phyloP scores from a whole-genome alignment of 2,113 vertebrate species.

The Aplodontia rufa region DNA sequence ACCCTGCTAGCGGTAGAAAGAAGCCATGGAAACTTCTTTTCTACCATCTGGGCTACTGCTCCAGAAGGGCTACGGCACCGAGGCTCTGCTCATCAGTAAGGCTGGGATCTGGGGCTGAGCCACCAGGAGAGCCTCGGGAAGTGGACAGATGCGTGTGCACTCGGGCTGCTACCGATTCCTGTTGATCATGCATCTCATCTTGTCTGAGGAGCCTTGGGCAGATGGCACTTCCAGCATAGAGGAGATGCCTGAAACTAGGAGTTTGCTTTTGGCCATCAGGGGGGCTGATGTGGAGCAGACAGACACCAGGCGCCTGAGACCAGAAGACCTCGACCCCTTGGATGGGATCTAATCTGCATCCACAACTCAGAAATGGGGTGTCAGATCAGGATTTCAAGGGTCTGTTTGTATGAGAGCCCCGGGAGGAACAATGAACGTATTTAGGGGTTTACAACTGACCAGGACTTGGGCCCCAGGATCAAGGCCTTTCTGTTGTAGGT shows the following conservation, averaged over 20 bases:
- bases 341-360: neutral
- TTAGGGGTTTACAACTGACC: neutral
- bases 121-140: neutral
- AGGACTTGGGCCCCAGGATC: neutral
- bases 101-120: neutral
- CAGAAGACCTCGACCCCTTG: neutral
- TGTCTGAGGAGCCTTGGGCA: neutral
- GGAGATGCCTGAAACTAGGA: neutral
- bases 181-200: neutral
- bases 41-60: too few relatives aligned
- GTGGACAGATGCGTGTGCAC: too few relatives aligned
- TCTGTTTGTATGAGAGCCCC: neutral
- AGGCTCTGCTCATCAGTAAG: neutral
- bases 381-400: neutral
- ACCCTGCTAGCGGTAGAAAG: neutral
- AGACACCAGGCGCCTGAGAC: neutral
- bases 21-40: neutral
- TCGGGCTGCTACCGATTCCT: neutral
- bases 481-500: neutral
- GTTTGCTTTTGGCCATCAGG: slow-evolving; percentile 7
- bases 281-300: neutral
- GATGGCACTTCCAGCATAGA: neutral
- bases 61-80: neutral
- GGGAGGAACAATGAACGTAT: neutral
- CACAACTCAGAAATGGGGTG: accelerated